Evolutionary conservation across 2,888 invertebrate genomes (phyloP), one percentile per base, ranked within the genome.

Genomic region (Myopa tessellatipennis): DNA sequence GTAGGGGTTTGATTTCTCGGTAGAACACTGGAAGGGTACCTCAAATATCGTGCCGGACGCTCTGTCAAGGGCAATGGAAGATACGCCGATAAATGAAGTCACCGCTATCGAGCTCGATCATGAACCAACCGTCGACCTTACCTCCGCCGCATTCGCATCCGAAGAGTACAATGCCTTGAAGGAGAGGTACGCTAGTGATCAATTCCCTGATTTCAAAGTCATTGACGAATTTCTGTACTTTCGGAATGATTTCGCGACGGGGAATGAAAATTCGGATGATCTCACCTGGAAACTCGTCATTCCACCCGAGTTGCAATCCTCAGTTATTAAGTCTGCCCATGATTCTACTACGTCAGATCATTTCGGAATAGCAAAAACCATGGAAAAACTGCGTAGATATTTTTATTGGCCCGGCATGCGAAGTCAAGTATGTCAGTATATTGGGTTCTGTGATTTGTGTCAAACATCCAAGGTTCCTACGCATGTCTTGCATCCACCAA

Each of bases 371-470:
- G 26, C 1, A 26, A 26, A 26, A 45, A 65, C 75, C 1, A 6
- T 76, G 4, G 78, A 78, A 16, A 76, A 74, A 55, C 55, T 77
- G 5, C 40, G 69, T 3, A 52, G 77, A 36, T 68, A 74, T 52
- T 70, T 74, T n/a, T 74, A 61, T 69, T 77, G 77, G 77, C 70
- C 77, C 3, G 63, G 74, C 3, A 73, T 73, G 77, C 67, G 55
- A 34, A 60, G 10, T 4, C 55, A 71, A 55, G 61, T 63, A 4
- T 63, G 18, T 34, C 61, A 26, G 26, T 63, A 63, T 18, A 63
- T 63, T 12, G 4, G 5, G 8, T 26, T 3, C 26, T 63, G 61
- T 12, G 61, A 63, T 26, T n/a, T n/a, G 14, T 77, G 79, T 18
- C 65, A 72, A 14, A 40, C 60, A 12, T 60, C 70, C 1, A 79